Evolutionary conservation across 2,797 vertebrate species (phyloP).

Genomic region (Coccyzus lansbergi): DNA sequence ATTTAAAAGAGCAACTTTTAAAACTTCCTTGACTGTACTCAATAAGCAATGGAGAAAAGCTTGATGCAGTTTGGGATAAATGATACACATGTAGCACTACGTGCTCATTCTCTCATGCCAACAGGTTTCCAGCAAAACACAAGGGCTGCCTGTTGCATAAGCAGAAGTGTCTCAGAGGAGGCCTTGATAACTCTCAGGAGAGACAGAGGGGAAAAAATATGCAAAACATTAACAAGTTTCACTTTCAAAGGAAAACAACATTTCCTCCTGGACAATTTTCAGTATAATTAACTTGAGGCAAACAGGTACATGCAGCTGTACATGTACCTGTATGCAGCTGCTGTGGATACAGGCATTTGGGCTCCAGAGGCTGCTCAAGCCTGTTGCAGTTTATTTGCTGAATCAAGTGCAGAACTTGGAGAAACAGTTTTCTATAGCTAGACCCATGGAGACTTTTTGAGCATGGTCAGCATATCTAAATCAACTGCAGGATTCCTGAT

Average conservation of each 20-base stretch:
- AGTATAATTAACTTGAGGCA: not conserved
- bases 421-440: slow-evolving; percentile 34
- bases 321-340: not conserved
- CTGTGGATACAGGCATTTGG: not conserved
- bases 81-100: not conserved
- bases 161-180: slow-evolving; percentile 36
- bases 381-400: not conserved
- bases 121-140: not conserved
- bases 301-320: not conserved
- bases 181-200: slow-evolving; percentile 3
- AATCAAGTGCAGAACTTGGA: not conserved
- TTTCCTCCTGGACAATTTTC: slow-evolving; percentile 45
- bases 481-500: slow-evolving; percentile 65
- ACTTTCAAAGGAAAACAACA: slow-evolving; percentile 66
- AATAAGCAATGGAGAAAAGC: not conserved
- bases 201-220: slow-evolving; percentile 38
- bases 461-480: slow-evolving; percentile 69
- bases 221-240: slow-evolving; percentile 42
- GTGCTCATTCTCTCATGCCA: fast-evolving
- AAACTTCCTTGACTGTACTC: not conserved
- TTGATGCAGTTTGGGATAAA: not conserved
- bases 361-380: not conserved
- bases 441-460: slow-evolving; percentile 35
- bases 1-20: not conserved
- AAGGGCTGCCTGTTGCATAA: not conserved